Evolutionary conservation across 2,797 vertebrate species (phyloP), one percentile per base, ranked within the genome.

Genomic region (Rhincodon typus): DNA sequence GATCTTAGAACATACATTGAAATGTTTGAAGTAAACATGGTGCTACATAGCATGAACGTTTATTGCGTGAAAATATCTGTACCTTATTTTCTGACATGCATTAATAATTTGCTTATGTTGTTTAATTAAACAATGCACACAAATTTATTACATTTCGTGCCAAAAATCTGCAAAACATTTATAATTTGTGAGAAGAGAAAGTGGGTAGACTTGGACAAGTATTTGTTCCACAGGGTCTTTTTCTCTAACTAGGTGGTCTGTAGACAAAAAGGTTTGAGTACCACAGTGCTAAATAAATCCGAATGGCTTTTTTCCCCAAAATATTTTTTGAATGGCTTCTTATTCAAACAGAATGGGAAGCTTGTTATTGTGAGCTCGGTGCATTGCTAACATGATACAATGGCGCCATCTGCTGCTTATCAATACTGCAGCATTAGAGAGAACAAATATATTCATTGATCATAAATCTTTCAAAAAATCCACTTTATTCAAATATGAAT

Each of bases 341-440:
- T 62, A 62, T 62, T 62, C 8, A 62, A 62, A 62, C 12, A 62
- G 57, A 62, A n/a, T 66, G 57, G 57, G 12, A 57, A 46, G 15
- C 30, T 90, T 67, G 19, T 66, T 10, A 10, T 0, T 7, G 6
- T 23, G 21, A 62, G 42, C 23, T 42, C 15, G 57, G 8, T 91
- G 57, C 8, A 21, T 67, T 25, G 62, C 19, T 42, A 74, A 8
- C 69, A n/a, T 95, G 74, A 15, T 77, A 34, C 30, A 94, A 74
- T 74, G 53, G 42, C 70, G 12, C 94, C 94, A 95, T 95, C 94
- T 95, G 70, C 70, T 95, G 94, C 69, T 77, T 34, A 27, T 74
- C 15, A 34, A 6, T 72, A 46, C 12, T 72, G 10, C 15, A 74
- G 70, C 94, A 77, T 21, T 5, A 46, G 38, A 6, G 69, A 17